Conservation (phyloP, 2,113 vertebrate genomes). For the Psilopogon haemacephalus region DNA sequence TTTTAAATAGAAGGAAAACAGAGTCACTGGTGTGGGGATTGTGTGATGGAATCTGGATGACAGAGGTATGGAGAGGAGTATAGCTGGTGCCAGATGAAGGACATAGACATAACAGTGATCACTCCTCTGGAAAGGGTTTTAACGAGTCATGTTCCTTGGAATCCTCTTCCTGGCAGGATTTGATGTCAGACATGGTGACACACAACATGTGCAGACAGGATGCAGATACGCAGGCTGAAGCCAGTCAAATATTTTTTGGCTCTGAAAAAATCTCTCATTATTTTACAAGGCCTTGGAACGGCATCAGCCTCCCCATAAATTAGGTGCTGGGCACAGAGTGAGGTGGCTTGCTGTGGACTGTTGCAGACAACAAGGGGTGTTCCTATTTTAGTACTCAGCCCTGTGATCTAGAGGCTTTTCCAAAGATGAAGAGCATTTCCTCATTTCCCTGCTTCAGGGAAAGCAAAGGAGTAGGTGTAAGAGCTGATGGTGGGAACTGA, state of each 20-base stretch:
- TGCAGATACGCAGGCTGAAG: not conserved
- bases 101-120: not conserved
- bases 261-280: not conserved
- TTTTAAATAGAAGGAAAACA: not conserved
- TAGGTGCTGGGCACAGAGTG: not conserved
- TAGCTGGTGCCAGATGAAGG: fast-evolving
- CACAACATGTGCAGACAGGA: not conserved
- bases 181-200: not conserved
- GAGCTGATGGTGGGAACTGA: not conserved
- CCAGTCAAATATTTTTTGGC: not conserved
- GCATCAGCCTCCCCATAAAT: not conserved
- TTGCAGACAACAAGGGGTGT: not conserved
- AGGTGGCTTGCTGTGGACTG: not conserved
- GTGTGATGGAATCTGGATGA: not conserved
- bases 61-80: not conserved
- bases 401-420: not conserved
- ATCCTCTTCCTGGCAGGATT: not conserved
- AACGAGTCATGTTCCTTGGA: fast-evolving
- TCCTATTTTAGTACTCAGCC: not conserved
- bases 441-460: not conserved
- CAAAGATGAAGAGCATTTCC: not conserved
- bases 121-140: not conserved
- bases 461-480: not conserved
- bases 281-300: not conserved
- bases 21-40: not conserved